Percentiles rank a stretch among this genome's conserved stretches.
These are phyloP conservation scores for Astyanax mexicanus DNA, from an alignment of 2,797 vertebrate genomes.

Conservation along the genomic window DNA sequence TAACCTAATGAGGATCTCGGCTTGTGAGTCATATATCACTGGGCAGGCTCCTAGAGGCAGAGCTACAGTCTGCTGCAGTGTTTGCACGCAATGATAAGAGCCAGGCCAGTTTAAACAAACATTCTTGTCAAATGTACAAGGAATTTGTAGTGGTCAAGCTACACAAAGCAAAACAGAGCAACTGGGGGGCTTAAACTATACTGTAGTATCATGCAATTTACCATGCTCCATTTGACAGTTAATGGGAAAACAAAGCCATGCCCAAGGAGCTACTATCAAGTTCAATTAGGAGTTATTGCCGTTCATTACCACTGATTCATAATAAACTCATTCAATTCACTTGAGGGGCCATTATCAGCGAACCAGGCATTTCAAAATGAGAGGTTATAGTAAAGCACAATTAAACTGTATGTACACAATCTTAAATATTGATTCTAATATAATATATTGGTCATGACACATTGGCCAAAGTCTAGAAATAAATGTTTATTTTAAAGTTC, in stretches of 20 bases:
- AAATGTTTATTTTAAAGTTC: too few species aligned
- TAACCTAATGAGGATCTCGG: conserved; percentile 47
- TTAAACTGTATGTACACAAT: background rate
- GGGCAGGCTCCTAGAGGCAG: conserved; percentile 5
- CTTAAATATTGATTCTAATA: too few species aligned
- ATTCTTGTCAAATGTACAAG: conserved; percentile 12
- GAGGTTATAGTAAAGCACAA: background rate
- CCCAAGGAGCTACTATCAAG: conserved; percentile 10
- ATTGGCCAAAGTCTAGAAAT: too few species aligned
- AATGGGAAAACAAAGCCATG: background rate
- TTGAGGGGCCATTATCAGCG: conserved; percentile 10
- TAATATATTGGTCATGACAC: too few species aligned
- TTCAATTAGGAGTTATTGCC: conserved; percentile 7
- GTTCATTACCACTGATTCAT: conserved; percentile 4
- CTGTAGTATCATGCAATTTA: background rate
- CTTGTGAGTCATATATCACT: conserved; percentile 28
- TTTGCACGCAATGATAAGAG: conserved; percentile 25
- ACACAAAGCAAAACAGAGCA: background rate
- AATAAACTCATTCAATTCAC: conserved; percentile 20
- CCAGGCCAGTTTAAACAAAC: conserved; percentile 6
- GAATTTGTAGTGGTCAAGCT: conserved; percentile 10
- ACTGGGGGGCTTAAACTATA: background rate
- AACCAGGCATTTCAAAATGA: background rate
- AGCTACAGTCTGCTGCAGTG: conserved; percentile 11
- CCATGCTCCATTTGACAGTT: background rate